These are phyloP conservation scores for Dipodomys stephensi DNA, from an alignment of 2,113 vertebrate genomes.

Conservation along the genomic window DNA sequence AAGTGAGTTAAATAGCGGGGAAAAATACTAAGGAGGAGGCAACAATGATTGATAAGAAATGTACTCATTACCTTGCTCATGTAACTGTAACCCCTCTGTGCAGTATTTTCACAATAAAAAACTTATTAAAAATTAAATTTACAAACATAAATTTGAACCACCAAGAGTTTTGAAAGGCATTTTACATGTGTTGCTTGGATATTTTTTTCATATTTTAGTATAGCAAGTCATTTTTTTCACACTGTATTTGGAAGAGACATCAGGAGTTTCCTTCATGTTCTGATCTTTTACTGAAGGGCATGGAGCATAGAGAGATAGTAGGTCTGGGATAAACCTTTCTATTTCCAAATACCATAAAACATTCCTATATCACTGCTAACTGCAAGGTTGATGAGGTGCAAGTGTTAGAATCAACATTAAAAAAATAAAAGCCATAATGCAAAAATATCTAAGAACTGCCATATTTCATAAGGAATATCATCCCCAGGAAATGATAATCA, in stretches of 20 bases:
- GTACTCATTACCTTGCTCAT: no score
- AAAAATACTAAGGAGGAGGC: no score
- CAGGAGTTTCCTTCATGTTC: not conserved
- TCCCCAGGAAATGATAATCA: not conserved
- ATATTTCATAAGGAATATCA: not conserved
- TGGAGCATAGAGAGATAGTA: not conserved
- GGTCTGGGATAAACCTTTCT: not conserved
- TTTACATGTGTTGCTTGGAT: not conserved
- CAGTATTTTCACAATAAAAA: no score
- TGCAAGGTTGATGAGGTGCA: not conserved
- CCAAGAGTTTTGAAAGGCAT: not conserved
- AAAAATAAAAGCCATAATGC: slow-evolving; percentile 10
- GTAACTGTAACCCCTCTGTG: no score
- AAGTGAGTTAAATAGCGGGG: not conserved
- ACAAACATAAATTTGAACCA: not conserved
- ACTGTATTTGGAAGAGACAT: not conserved
- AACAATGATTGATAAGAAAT: no score
- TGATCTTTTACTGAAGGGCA: not conserved
- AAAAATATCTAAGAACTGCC: not conserved
- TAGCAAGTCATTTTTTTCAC: not conserved
- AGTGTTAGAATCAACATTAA: not conserved
- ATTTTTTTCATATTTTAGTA: not conserved
- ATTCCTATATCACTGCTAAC: not conserved
- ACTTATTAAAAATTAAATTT: not conserved
- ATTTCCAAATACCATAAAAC: not conserved